Evolutionary conservation across 2,113 vertebrate genomes (phyloP), one percentile per base, ranked within the genome.

Genomic region (Lagopus leucura): DNA sequence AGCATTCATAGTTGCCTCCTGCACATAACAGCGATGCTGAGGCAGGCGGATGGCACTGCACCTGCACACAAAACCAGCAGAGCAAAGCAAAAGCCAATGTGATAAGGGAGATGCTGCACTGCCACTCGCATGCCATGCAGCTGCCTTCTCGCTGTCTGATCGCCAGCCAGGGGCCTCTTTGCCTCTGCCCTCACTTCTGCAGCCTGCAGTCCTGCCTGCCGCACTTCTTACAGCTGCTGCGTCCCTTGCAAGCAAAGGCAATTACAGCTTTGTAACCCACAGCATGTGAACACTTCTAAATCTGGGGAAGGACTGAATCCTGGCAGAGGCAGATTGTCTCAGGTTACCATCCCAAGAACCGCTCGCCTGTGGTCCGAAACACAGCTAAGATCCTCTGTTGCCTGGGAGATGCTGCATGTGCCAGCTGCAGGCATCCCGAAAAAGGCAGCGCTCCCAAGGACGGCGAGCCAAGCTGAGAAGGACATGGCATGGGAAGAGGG

Each of bases 231-330:
- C 91, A 79, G 91, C 90, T 89, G 77, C 92, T 25, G 82, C 43
- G 79, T 86, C 93, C 89, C 91, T 52, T 52, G 79, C 72, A 16
- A 63, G 88, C 58, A 15, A 34, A 91, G 91, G 89, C 80, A n/a
- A 45, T 55, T n/a, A 38, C 54, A 86, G 70, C 74, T 52, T 79
- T 6, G 40, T 8, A 72, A 64, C 71, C 66, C 3, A 1, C 67
- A 85, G 60, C 81, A 72, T 61, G 89, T 69, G 65, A 92, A 79
- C 82, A 72, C 90, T 96, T 94, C 95, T 92, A 95, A 96, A 94
- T 94, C 89, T 86, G 88, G 96, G 77, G 64, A 85, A 90, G 92
- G 74, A 65, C 82, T 79, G 74, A 92, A 58, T 17, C 40, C 77
- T 87, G 83, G 83, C 96, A 90, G 63, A 86, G 86, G 45, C 43